phyloP scores from a whole-genome alignment of 2,113 vertebrate genomes.

The Cephalopterus ornatus region DNA sequence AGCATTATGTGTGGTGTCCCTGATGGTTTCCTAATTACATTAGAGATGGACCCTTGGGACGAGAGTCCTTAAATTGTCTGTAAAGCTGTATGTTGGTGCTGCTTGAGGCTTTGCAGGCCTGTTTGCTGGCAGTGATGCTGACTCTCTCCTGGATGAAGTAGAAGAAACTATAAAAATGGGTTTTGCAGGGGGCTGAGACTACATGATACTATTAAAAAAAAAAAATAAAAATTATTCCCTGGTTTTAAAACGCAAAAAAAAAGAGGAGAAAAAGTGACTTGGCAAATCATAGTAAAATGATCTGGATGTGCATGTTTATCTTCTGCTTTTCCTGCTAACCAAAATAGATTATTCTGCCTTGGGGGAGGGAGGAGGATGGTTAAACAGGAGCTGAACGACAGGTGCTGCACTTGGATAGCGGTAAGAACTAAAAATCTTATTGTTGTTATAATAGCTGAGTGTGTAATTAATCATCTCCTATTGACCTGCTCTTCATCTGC shows the following conservation, averaged over 20 bases:
- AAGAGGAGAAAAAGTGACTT: not conserved
- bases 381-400: conserved; percentile 31
- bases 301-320: conserved; percentile 9
- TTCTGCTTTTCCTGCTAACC: conserved; percentile 14
- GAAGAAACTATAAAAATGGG: not conserved
- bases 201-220: not conserved
- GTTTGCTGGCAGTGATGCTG: not conserved
- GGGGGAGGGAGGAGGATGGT: not conserved
- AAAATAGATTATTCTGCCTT: conserved; percentile 17
- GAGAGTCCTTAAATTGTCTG: not conserved
- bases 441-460: conserved; percentile 46
- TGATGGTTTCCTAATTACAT: not conserved
- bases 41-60: not conserved
- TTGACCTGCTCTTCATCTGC: conserved; percentile 58
- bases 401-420: not conserved
- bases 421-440: conserved; percentile 8
- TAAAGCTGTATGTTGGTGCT: not conserved
- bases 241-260: not conserved
- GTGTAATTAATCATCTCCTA: conserved; percentile 62
- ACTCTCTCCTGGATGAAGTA: not conserved
- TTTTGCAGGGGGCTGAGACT: not conserved
- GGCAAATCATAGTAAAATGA: not conserved
- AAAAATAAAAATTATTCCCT: not conserved
- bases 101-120: not conserved
- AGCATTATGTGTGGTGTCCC: not conserved